Percentiles rank a stretch among this genome's conserved stretches.
Evolutionary conservation across 1,140 invertebrate genomes (phyloP).

Genomic region (Aphaenogaster ashmeadi): DNA sequence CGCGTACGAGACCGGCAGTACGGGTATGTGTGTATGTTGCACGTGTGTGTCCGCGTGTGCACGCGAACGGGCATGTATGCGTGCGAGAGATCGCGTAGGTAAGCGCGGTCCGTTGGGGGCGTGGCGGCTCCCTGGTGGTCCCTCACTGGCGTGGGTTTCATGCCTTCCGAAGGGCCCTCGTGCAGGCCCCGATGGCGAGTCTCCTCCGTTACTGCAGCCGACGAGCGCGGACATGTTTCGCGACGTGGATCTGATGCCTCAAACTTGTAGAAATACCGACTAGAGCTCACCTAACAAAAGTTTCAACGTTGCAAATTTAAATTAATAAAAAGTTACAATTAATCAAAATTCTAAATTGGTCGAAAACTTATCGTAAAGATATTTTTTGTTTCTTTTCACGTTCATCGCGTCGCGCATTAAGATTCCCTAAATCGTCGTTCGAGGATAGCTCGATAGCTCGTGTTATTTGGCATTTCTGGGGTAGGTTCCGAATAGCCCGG

Average conservation of each 20-base stretch:
- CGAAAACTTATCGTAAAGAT: not conserved
- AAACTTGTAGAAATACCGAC: not conserved
- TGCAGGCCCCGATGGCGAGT: constrained; percentile 15
- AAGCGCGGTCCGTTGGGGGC: constrained; percentile 79
- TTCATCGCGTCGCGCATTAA: not conserved
- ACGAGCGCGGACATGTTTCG: not conserved
- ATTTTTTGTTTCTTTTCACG: not conserved
- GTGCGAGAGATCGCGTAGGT: constrained; percentile 67
- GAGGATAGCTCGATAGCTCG: too few relatives aligned
- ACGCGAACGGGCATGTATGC: not conserved
- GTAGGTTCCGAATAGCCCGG: not conserved
- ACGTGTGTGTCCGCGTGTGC: constrained; percentile 49
- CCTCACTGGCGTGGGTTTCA: constrained; percentile 82
- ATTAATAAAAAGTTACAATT: not conserved
- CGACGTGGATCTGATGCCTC: not conserved
- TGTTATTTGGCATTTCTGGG: not conserved
- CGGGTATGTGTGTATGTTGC: not conserved
- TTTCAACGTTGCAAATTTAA: not conserved
- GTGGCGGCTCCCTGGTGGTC: constrained; percentile 85
- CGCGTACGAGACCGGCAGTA: constrained; percentile 17
- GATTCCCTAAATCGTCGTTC: not conserved
- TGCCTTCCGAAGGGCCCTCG: constrained; percentile 40
- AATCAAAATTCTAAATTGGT: not conserved
- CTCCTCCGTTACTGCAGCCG: not conserved
- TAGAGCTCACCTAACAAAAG: too few relatives aligned